Evolutionary conservation across 2,797 vertebrate species (phyloP).

Genomic region (Hemitrygon akajei): DNA sequence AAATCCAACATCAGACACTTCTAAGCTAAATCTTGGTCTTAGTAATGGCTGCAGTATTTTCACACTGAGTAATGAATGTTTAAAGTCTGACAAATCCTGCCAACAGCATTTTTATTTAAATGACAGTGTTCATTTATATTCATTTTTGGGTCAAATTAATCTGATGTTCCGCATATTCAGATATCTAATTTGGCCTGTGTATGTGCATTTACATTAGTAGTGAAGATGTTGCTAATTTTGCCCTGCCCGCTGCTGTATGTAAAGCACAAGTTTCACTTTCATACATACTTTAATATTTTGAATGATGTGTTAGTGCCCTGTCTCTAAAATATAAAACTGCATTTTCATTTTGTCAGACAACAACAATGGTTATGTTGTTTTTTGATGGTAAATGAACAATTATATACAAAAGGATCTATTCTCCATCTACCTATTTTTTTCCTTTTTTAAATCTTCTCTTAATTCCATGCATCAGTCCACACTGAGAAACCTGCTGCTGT

Average conservation of each 20-base stretch:
- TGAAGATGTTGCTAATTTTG: not conserved
- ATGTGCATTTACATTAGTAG: not conserved
- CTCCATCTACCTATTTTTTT: not conserved
- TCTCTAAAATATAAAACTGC: not conserved
- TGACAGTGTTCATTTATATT: not conserved
- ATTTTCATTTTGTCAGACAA: not conserved
- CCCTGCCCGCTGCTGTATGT: not conserved
- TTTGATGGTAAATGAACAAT: not conserved
- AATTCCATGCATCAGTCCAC: not conserved
- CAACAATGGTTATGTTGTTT: not conserved
- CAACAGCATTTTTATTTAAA: not conserved
- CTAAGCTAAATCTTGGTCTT: not conserved
- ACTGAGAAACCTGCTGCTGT: not conserved
- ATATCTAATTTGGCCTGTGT: not conserved
- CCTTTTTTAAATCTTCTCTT: not conserved
- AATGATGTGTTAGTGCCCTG: not conserved
- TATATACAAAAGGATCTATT: not conserved
- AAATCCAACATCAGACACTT: not conserved
- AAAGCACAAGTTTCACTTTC: not conserved
- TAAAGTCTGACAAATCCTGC: not conserved
- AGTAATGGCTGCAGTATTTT: not conserved
- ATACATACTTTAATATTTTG: not conserved
- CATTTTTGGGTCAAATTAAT: not conserved
- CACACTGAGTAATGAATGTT: not conserved
- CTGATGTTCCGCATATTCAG: not conserved